A percentile compares a stretch with the other conserved stretches of the same genome.
Conservation (phyloP, 1,140 invertebrate species). For the Heterodera carotae region DNA sequence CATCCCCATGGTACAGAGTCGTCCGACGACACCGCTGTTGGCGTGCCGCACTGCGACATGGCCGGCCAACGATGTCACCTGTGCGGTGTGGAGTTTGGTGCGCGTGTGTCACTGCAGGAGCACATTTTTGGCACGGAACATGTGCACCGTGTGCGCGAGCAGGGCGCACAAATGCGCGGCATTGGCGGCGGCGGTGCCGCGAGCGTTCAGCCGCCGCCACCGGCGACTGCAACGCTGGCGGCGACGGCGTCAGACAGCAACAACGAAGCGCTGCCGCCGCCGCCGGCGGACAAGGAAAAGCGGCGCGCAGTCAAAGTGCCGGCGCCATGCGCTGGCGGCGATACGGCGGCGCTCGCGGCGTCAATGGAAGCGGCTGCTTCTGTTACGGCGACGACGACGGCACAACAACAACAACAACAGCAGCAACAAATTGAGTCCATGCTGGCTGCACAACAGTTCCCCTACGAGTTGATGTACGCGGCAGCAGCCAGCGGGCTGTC, state of each 20-base stretch:
- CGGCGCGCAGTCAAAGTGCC: constrained; percentile 18
- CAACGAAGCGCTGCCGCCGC: too few relatives aligned
- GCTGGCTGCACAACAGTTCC: constrained; percentile 42
- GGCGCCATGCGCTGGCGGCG: neutral
- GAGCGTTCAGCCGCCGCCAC: constrained; percentile 9
- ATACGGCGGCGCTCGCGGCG: neutral
- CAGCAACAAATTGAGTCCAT: neutral
- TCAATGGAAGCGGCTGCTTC: neutral
- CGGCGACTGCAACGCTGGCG: constrained; percentile 9
- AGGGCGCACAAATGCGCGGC: constrained; percentile 39
- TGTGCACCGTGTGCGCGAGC: constrained; percentile 50
- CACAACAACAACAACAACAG: neutral
- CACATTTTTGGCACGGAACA: constrained; percentile 59
- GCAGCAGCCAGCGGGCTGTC: constrained; percentile 20
- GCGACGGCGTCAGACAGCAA: too few relatives aligned
- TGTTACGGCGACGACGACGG: neutral
- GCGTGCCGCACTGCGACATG: constrained; percentile 31
- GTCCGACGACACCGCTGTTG: constrained; percentile 19
- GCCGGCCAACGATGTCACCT: constrained; percentile 40
- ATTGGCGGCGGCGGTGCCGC: constrained; percentile 15
- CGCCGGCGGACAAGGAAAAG: constrained; percentile 29
- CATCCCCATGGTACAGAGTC: neutral
- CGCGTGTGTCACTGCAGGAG: constrained; percentile 53
- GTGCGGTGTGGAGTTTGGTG: constrained; percentile 56
- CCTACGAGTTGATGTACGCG: constrained; percentile 54